These are phyloP conservation scores for Drosophila willistoni DNA, from an alignment of 1,140 invertebrate species.

Conservation along the genomic window DNA sequence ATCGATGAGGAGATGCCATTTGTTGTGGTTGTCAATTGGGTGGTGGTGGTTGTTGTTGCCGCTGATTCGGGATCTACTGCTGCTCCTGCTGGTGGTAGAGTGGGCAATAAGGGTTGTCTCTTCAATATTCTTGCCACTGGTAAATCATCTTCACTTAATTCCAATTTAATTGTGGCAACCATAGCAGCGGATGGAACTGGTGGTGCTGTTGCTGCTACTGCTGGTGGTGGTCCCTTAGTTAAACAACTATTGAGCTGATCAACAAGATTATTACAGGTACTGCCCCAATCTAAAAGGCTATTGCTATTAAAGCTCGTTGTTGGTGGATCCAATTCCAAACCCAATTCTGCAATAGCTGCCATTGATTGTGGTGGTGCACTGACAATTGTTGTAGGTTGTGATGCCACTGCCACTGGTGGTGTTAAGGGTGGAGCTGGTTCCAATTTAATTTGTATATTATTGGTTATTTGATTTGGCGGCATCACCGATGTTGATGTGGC, in stretches of 20 bases:
- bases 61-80: slow-evolving; percentile 54
- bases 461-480: slow-evolving; percentile 52
- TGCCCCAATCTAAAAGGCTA: slow-evolving; percentile 74
- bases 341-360: slow-evolving; percentile 28
- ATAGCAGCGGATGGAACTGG: neutral
- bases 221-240: slow-evolving; percentile 32
- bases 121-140: slow-evolving; percentile 67
- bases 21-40: slow-evolving; percentile 58
- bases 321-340: slow-evolving; percentile 32
- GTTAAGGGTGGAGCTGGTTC: slow-evolving; percentile 47
- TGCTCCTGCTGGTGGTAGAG: neutral
- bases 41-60: slow-evolving; percentile 39
- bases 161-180: slow-evolving; percentile 52
- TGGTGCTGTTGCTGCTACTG: neutral
- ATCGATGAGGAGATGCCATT: slow-evolving; percentile 48
- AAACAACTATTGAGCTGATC: slow-evolving; percentile 62
- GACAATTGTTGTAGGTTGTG: neutral
- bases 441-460: slow-evolving; percentile 67
- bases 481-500: neutral
- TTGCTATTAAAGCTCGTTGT: slow-evolving; percentile 31
- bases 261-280: slow-evolving; percentile 77
- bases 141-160: slow-evolving; percentile 68
- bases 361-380: neutral
- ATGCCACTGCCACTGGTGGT: neutral
- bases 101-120: slow-evolving; percentile 35